phyloP scores from a whole-genome alignment of 2,113 vertebrate species.

The Arvicanthis niloticus region DNA sequence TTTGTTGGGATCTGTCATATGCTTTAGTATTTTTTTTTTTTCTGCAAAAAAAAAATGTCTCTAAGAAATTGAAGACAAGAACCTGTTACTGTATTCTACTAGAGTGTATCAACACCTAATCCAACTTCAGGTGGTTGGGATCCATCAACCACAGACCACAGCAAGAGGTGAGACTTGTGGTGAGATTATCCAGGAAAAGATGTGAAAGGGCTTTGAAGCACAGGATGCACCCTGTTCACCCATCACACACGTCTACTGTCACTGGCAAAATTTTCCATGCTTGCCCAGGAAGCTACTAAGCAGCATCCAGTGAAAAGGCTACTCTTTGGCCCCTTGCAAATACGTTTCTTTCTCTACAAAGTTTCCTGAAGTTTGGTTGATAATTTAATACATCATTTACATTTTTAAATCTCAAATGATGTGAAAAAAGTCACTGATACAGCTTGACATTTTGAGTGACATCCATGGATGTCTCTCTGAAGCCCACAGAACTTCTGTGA shows the following conservation, averaged over 20 bases:
- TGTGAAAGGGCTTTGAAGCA: conserved; percentile 53
- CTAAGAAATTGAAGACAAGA: conserved; percentile 64
- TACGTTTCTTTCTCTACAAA: conserved; percentile 23
- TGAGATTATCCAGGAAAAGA: conserved; percentile 59
- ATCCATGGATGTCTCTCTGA: background rate
- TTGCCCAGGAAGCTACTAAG: background rate
- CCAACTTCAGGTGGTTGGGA: conserved; percentile 66
- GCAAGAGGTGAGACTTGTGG: conserved; percentile 46
- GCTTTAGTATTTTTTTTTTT: conserved; percentile 51
- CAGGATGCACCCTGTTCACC: conserved; percentile 1
- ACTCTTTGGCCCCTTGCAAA: conserved; percentile 10
- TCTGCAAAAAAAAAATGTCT: conserved; percentile 52
- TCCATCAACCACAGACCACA: conserved; percentile 31
- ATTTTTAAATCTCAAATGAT: conserved; percentile 16
- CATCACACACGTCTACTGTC: background rate
- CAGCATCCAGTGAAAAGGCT: background rate
- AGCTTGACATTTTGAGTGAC: conserved; percentile 42
- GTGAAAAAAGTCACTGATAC: background rate
- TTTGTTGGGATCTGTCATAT: conserved; percentile 26
- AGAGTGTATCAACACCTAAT: conserved; percentile 46
- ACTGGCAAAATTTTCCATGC: background rate
- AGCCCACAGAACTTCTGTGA: conserved; percentile 12
- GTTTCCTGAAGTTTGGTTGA: conserved; percentile 7
- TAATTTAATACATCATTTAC: background rate
- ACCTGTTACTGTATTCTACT: conserved; percentile 24